Conservation (phyloP, 2,797 vertebrate genomes). For the Chromobotia macracanthus region DNA sequence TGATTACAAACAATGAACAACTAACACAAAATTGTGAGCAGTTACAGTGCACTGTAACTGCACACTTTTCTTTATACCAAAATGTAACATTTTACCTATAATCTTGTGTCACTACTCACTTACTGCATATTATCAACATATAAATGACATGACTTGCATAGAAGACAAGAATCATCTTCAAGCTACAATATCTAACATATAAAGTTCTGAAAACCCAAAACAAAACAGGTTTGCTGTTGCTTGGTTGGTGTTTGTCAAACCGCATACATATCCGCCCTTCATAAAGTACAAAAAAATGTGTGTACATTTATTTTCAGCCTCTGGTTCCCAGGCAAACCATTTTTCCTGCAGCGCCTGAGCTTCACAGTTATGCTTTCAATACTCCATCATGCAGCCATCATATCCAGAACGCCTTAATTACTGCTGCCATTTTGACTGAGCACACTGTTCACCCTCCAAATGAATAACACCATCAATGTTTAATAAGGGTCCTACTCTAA, state of each 20-base stretch:
- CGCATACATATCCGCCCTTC: conserved; percentile 28
- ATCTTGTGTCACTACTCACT: too few species aligned
- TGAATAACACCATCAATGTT: conserved; percentile 96
- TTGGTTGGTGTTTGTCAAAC: conserved; percentile 1
- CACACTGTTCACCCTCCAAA: conserved; percentile 83
- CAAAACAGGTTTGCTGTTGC: conserved; percentile 14
- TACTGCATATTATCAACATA: not conserved
- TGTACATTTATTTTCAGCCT: conserved; percentile 35
- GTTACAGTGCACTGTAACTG: too few species aligned
- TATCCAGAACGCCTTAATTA: conserved; percentile 85
- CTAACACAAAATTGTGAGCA: too few species aligned
- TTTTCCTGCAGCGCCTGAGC: conserved; percentile 42
- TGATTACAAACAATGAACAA: too few species aligned
- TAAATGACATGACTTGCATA: too few species aligned
- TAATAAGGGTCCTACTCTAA: conserved; percentile 80
- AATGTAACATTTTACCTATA: not conserved
- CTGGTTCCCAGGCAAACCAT: conserved; percentile 40
- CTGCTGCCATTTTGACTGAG: conserved; percentile 90
- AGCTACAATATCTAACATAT: conserved; percentile 3
- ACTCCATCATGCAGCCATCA: conserved; percentile 88
- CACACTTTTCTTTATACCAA: not conserved
- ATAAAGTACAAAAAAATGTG: not conserved
- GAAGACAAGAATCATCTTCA: not conserved
- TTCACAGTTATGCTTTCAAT: conserved; percentile 82
- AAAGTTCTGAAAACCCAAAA: not conserved